Evolutionary conservation across 64 coral and sea anemone genomes (phyloP).

Genomic region (Actinia tenebrosa): DNA sequence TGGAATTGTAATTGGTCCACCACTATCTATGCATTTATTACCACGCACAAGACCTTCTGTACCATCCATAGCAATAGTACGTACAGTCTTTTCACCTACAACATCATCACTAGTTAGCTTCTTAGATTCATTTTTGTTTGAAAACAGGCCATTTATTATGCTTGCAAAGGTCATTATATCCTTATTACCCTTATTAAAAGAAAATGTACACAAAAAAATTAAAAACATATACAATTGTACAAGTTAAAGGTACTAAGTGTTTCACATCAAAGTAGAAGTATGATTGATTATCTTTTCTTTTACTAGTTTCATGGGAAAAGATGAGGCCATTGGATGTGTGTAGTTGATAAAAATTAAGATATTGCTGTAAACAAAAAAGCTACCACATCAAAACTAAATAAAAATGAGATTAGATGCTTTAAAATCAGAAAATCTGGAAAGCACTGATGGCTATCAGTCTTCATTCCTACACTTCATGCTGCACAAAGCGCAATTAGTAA

Average conservation of each 20-base stretch:
- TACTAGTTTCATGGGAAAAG: too few species aligned
- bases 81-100: slow-evolving; percentile 92
- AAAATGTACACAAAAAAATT: neutral
- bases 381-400: too few species aligned
- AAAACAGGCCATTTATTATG: neutral
- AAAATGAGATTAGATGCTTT: too few species aligned
- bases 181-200: too few species aligned
- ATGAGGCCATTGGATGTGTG: too few species aligned
- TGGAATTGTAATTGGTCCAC: slow-evolving; percentile 92
- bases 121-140: neutral
- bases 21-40: slow-evolving; percentile 76
- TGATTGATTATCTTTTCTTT: too few species aligned
- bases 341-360: too few species aligned
- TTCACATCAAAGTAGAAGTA: too few species aligned
- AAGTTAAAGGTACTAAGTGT: too few species aligned
- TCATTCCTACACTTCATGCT: neutral
- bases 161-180: neutral
- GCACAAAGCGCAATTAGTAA: too few species aligned
- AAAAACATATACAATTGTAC: neutral
- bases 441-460: neutral
- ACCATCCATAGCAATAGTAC: slow-evolving; percentile 99
- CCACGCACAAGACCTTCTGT: slow-evolving; percentile 97
- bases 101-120: neutral
- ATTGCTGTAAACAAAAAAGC: too few species aligned
- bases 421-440: neutral